These are phyloP conservation scores for Crotalus tigris DNA, from an alignment of 2,113 vertebrate species.

Conservation along the genomic window DNA sequence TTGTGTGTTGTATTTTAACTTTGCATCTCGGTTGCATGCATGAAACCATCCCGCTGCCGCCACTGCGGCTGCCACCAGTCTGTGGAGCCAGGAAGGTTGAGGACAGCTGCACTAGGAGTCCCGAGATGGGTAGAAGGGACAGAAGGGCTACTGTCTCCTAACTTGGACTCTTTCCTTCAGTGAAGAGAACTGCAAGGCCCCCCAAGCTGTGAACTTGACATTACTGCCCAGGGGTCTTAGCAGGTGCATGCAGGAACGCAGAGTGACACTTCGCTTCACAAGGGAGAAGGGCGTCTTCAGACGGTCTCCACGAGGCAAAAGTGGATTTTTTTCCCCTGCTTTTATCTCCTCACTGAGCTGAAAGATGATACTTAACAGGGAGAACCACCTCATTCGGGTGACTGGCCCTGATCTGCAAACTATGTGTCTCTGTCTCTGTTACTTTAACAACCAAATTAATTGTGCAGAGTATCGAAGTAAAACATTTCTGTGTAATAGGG, in stretches of 20 bases:
- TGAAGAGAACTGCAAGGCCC: not conserved
- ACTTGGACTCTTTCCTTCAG: not conserved
- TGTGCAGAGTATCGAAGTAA: not conserved
- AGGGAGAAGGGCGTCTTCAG: not conserved
- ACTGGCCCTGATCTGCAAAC: not conserved
- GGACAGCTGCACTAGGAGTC: too few relatives aligned
- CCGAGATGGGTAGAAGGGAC: too few relatives aligned
- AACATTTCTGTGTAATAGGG: not conserved
- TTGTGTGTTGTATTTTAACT: too few relatives aligned
- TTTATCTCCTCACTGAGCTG: not conserved
- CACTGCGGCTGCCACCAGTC: too few relatives aligned
- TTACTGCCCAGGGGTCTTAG: not conserved
- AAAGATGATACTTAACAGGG: not conserved
- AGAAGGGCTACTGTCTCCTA: too few relatives aligned
- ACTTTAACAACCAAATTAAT: not conserved
- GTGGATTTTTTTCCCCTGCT: not conserved
- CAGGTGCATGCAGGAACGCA: not conserved
- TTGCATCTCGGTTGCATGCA: too few relatives aligned
- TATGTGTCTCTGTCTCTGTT: not conserved
- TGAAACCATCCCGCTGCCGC: too few relatives aligned
- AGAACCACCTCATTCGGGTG: not conserved
- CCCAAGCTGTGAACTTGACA: not conserved
- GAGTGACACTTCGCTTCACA: not conserved
- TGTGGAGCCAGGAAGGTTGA: too few relatives aligned
- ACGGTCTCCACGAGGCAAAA: not conserved